Evolutionary conservation across 2,113 vertebrate genomes (phyloP), one percentile per base, ranked within the genome.

Genomic region (Psephotus haematonotus): DNA sequence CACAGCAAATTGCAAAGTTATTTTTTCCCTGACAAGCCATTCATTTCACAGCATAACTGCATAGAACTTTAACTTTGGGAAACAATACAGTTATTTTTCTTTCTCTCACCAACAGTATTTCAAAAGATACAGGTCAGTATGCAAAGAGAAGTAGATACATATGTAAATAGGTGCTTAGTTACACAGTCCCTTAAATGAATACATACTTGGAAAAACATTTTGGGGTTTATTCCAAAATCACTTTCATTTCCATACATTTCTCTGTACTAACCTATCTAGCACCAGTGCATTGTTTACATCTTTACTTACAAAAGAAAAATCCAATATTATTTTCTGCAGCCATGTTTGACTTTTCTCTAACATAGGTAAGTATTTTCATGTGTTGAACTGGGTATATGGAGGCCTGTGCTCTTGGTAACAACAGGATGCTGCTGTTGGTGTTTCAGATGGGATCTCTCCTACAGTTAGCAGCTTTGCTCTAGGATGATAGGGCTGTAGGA

Each of bases 401-500:
- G 13, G 18, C 19, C 33, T 50, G n/a, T 11, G 17, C 6, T 9
- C 29, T 67, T 71, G 31, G 55, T 27, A 78, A 70, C 0, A 7
- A 33, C 33, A 31, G 76, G 71, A 50, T 67, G 41, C 18, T 7
- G 17, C 0, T 0, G 14, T 15, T 2, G 0, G 2, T 37, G 46
- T 81, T 65, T 70, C 70, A 76, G 43, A 7, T 6, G 43, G 62
- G 69, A 50, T 57, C 23, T 50, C 62, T 68, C 62, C 46, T 67
- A 59, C 20, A 63, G 17, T 17, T 39, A 35, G 22, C 1, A 1
- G 27, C 24, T n/a, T 22, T 29, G 33, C 24, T 68, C 25, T 23
- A 47, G 47, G 37, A 67, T 55, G 47, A 43, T 35, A 57, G n/a
- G 28, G 35, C 37, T 90, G 14, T 27, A 63, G 53, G 33, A 41